phyloP scores from a whole-genome alignment of 1,140 invertebrate species.

The Bombus superbus region DNA sequence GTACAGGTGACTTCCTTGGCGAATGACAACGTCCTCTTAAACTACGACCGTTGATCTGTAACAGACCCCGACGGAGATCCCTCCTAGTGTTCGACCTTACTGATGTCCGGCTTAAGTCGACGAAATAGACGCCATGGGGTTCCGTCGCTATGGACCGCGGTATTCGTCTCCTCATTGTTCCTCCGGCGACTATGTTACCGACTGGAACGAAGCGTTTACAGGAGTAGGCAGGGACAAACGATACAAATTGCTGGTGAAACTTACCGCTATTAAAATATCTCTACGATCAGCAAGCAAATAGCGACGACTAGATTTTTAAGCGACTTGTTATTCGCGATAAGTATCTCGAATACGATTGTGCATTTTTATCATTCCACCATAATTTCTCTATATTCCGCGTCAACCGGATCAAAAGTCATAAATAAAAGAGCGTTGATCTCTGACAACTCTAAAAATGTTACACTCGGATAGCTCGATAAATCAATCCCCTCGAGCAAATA shows the following conservation, averaged over 20 bases:
- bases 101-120: conserved; percentile 73
- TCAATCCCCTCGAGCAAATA: too few relatives aligned
- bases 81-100: conserved; percentile 49
- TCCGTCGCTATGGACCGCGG: background rate
- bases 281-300: background rate
- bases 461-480: too few relatives aligned
- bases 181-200: conserved; percentile 67
- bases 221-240: too few relatives aligned
- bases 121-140: conserved; percentile 45
- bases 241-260: background rate
- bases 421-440: too few relatives aligned
- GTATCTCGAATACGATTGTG: too few relatives aligned
- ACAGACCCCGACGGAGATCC: conserved; percentile 7
- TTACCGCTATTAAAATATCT: background rate
- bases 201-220: conserved; percentile 7
- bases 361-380: too few relatives aligned
- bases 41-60: conserved; percentile 25
- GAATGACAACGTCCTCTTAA: conserved; percentile 31
- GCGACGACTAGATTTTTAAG: too few relatives aligned
- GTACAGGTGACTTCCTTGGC: background rate
- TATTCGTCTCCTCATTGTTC: conserved; percentile 74
- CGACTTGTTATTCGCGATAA: too few relatives aligned
- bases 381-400: too few relatives aligned
- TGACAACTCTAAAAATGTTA: too few relatives aligned
- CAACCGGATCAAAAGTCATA: too few relatives aligned